phyloP scores from a whole-genome alignment of 1,140 invertebrate species.

The Batillaria attramentaria region DNA sequence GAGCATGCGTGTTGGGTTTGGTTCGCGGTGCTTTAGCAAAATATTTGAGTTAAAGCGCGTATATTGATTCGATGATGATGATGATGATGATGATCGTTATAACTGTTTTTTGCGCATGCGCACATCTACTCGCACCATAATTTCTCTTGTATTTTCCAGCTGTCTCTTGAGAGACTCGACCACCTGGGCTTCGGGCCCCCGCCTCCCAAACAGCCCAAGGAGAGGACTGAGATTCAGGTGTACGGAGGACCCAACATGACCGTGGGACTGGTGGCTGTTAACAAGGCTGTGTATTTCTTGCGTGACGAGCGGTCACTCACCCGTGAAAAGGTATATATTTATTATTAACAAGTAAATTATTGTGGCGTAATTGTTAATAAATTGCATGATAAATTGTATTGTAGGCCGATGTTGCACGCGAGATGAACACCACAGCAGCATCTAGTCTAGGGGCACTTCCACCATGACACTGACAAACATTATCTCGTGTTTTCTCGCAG shows the following conservation, averaged over 20 bases:
- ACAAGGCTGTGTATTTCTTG: conserved; percentile 60
- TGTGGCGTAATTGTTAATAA: no score
- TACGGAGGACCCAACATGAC: conserved; percentile 41
- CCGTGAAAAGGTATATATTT: conserved; percentile 50
- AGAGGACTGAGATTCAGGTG: conserved; percentile 25
- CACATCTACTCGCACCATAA: neutral
- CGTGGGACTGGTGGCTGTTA: conserved; percentile 57
- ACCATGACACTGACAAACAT: no score
- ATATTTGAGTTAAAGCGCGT: neutral
- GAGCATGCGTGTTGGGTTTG: no score
- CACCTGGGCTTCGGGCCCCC: neutral
- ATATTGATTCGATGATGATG: neutral
- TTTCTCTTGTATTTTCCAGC: neutral
- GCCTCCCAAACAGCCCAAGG: conserved; percentile 28
- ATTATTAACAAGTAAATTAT: no score
- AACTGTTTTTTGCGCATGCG: neutral
- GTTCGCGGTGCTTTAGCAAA: no score
- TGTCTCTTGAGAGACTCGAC: neutral
- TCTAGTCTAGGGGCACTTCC: no score
- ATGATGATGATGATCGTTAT: neutral
- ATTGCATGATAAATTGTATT: no score
- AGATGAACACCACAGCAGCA: no score
- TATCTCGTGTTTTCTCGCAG: conserved; percentile 37
- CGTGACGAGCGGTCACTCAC: conserved; percentile 49
- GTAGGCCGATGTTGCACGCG: no score